Conservation (phyloP, 64 coral and sea anemone species). For the Montipora foliosa region DNA sequence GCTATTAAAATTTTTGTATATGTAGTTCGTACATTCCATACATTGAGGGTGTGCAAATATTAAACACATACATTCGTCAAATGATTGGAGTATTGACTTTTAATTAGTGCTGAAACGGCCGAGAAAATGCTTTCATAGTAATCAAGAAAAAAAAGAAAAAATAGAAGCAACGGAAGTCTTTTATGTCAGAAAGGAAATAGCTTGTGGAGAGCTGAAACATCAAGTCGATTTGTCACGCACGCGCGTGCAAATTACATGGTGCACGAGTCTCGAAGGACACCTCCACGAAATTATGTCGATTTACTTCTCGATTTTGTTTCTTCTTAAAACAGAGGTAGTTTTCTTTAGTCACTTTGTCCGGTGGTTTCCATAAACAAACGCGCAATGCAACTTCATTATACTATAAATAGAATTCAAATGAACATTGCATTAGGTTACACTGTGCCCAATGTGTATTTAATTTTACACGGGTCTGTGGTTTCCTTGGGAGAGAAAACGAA, state of each 20-base stretch:
- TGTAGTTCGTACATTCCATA: too few species aligned
- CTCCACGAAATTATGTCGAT: not conserved
- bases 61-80: too few species aligned
- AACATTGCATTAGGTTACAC: not conserved
- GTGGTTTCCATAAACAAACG: conserved; percentile 48
- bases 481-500: not conserved
- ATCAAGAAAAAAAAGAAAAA: not conserved
- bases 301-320: not conserved
- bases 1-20: too few species aligned
- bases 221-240: not conserved
- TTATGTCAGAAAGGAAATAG: not conserved
- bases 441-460: not conserved
- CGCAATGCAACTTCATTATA: not conserved
- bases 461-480: not conserved
- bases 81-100: too few species aligned
- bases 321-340: conserved; percentile 8
- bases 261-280: not conserved
- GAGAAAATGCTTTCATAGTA: not conserved
- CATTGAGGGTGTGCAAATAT: too few species aligned
- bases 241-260: not conserved
- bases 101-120: too few species aligned
- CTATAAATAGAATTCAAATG: not conserved
- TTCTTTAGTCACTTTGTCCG: not conserved
- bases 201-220: not conserved
- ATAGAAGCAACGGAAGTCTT: not conserved